A percentile compares a stretch with the other conserved stretches of the same genome.
Conservation (phyloP, 2,797 vertebrate genomes). For the Paratrypauchen microcephalus region DNA sequence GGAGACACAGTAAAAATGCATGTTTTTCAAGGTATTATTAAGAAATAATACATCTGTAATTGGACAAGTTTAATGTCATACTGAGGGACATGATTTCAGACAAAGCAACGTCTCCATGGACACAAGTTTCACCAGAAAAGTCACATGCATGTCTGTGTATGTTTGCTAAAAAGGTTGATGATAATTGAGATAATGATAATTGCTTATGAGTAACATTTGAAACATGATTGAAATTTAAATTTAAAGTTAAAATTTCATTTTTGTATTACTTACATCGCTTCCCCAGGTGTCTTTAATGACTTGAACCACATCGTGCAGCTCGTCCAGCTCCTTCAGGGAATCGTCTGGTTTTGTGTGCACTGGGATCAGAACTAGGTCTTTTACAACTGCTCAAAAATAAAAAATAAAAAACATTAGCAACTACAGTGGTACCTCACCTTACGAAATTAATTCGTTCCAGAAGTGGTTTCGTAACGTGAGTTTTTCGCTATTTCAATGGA, state of each 20-base stretch:
- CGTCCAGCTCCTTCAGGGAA: constrained; percentile 70
- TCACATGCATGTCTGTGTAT: no score
- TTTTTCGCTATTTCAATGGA: no score
- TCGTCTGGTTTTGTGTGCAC: constrained; percentile 74
- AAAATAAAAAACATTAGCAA: not conserved
- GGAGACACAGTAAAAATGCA: not conserved
- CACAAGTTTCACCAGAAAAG: not conserved
- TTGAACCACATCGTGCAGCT: constrained; percentile 69
- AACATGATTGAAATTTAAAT: no score
- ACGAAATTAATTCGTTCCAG: no score
- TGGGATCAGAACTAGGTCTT: constrained; percentile 72
- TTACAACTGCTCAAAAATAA: constrained; percentile 39
- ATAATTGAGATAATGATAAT: no score
- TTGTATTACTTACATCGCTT: constrained; percentile 46
- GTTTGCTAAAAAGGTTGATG: no score
- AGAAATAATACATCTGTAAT: not conserved
- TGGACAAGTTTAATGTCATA: not conserved
- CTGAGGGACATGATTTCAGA: not conserved
- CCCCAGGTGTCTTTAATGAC: constrained; percentile 54
- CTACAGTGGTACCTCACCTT: no score
- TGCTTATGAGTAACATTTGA: no score
- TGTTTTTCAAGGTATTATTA: not conserved
- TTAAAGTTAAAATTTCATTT: no score
- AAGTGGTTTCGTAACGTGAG: no score
- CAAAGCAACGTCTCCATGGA: not conserved